Evolutionary conservation across 2,113 vertebrate species (phyloP), one percentile per base, ranked within the genome.

Genomic region (Myrmecobius fasciatus): DNA sequence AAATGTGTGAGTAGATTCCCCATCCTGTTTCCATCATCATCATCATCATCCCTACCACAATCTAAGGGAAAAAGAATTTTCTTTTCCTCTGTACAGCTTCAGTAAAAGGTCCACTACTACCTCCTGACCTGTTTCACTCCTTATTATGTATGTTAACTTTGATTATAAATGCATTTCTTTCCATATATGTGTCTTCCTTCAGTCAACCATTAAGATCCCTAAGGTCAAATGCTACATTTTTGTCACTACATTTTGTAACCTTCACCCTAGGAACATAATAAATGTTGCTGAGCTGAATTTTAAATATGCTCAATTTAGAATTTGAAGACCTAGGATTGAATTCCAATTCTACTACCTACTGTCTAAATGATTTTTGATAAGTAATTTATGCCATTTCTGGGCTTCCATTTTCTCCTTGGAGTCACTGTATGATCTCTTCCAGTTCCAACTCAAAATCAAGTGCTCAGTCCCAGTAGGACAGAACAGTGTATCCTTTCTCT

Each of bases 1-100:
- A 92, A 92, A 92, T 90, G 93, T 94, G 54, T 91, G 48, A 43
- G 90, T 92, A 52, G 75, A 94, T 54, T 83, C 28, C 47, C 53
- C 53, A 83, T 11, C 20, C 2, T 83, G 67, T 75, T 75, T 75
- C 36, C 36, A 43, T 43, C 5, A 43, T 43, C 1, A 1, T 43
- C 17, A 75, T 31, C n/a, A n/a, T 12, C 36, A 51, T 51, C 49
- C 9, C 9, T 10, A 51, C 49, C 49, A 51, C 49, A 67, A 75
- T 83, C 36, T 83, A 20, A 83, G 67, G 26, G 60, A 93, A 75
- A 60, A 48, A 28, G 48, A 20, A 83, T 5, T 31, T 0, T 24
- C 53, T 89, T 47, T n/a, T 31, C 88, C n/a, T 92, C 88, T 24
- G 1, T 75, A 60, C 56, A 60, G 56, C 3, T 3, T 60, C 2